Evolutionary conservation across 2,797 vertebrate genomes (phyloP).

Genomic region (Oceanodroma leucorhoa): DNA sequence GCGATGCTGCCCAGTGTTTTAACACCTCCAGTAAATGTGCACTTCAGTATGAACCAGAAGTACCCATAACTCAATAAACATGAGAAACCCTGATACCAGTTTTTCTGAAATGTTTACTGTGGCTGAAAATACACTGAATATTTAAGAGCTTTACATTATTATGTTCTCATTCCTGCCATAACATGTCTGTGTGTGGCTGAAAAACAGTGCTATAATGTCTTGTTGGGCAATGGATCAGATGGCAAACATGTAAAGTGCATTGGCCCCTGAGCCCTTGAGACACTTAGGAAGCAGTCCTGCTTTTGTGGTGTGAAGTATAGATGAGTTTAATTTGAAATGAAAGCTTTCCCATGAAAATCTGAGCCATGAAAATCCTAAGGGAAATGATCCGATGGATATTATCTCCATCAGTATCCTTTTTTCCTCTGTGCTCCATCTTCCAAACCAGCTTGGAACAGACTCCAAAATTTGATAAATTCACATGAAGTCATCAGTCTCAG

Average conservation of each 20-base stretch:
- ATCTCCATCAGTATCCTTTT: constrained; percentile 29
- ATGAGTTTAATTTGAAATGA: constrained; percentile 22
- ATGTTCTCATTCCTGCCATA: background rate
- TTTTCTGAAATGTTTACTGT: background rate
- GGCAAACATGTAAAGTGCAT: background rate
- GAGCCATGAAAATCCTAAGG: constrained; percentile 25
- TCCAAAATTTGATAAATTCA: constrained; percentile 40
- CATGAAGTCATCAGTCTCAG: constrained; percentile 25
- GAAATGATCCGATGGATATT: constrained; percentile 29
- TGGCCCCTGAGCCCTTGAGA: background rate
- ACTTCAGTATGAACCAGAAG: background rate
- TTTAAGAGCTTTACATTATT: background rate
- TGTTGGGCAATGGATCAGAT: background rate
- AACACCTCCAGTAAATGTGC: background rate
- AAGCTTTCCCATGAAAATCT: constrained; percentile 52
- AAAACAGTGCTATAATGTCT: background rate
- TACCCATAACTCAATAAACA: background rate
- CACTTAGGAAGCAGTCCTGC: background rate
- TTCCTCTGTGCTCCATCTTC: background rate
- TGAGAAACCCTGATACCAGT: background rate
- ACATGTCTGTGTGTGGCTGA: background rate
- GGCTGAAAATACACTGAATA: background rate
- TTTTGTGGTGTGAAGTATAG: background rate
- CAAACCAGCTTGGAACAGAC: background rate
- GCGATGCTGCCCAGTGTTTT: background rate